phyloP scores from a whole-genome alignment of 1,140 invertebrate genomes.

The Drosophila aff. region DNA sequence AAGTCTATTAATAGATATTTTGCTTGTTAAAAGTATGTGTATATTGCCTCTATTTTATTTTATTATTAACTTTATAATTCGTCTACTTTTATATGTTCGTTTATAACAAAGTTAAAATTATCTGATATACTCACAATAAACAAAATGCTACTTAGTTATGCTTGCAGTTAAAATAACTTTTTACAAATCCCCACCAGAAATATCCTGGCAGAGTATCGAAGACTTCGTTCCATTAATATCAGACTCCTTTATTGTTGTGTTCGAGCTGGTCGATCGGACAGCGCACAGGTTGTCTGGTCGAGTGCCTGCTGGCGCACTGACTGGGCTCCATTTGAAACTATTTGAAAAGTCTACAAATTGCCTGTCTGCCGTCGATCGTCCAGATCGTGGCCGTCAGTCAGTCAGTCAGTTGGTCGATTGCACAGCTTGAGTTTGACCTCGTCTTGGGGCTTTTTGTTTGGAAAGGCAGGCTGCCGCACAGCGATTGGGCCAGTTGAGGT shows the following conservation, averaged over 20 bases:
- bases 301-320: slow-evolving; percentile 34
- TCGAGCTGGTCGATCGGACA: slow-evolving; percentile 34
- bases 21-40: neutral
- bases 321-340: slow-evolving; percentile 65
- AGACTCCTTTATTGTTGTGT: slow-evolving; percentile 43
- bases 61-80: neutral
- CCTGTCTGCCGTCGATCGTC: slow-evolving; percentile 64
- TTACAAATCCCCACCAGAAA: accelerated
- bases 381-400: slow-evolving; percentile 45
- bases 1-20: neutral
- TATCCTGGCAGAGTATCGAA: slow-evolving; percentile 14
- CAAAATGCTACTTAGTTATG: neutral
- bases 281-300: slow-evolving; percentile 41
- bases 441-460: slow-evolving; percentile 62
- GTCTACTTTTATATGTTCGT: too few relatives aligned
- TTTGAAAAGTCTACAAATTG: slow-evolving; percentile 83
- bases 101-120: neutral
- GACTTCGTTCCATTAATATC: neutral
- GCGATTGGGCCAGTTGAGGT: slow-evolving; percentile 35
- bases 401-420: slow-evolving; percentile 71
- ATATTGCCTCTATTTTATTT: too few relatives aligned
- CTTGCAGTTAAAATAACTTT: too few relatives aligned
- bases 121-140: too few relatives aligned
- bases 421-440: slow-evolving; percentile 68
- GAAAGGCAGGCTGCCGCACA: slow-evolving; percentile 55